These are phyloP conservation scores for Microhierax caerulescens DNA, from an alignment of 2,797 vertebrate species.

Conservation along the genomic window DNA sequence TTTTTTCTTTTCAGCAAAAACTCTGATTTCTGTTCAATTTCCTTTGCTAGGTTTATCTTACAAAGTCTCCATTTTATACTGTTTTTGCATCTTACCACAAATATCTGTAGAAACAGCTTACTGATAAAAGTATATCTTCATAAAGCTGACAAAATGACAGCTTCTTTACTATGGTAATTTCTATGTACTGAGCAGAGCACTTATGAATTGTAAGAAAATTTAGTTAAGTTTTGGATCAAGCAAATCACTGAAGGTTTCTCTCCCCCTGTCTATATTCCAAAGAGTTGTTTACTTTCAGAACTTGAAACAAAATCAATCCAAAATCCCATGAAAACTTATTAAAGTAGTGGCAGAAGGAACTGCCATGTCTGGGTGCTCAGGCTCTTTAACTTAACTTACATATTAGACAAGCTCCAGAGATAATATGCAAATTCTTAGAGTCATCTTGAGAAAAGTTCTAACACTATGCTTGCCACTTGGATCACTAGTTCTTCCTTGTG, in stretches of 20 bases:
- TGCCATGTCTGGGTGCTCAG: neutral
- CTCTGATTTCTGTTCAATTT: neutral
- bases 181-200: neutral
- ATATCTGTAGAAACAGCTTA: neutral
- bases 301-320: neutral
- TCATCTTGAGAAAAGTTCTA: neutral
- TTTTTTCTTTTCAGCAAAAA: neutral
- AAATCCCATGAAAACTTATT: neutral
- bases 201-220: accelerated
- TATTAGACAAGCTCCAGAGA: neutral
- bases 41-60: neutral
- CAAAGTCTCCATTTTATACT: neutral
- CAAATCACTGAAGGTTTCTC: neutral
- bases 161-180: neutral
- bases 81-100: neutral
- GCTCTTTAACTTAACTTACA: neutral
- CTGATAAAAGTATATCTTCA: neutral
- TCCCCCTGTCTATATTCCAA: neutral
- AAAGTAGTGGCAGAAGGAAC: neutral
- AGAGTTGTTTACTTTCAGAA: neutral
- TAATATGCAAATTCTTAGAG: neutral
- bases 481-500: neutral
- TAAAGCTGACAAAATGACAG: neutral
- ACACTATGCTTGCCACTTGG: neutral
- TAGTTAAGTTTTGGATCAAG: neutral